Conservation (phyloP, 2,888 invertebrate genomes). For the Pogonocherus hispidulus region DNA sequence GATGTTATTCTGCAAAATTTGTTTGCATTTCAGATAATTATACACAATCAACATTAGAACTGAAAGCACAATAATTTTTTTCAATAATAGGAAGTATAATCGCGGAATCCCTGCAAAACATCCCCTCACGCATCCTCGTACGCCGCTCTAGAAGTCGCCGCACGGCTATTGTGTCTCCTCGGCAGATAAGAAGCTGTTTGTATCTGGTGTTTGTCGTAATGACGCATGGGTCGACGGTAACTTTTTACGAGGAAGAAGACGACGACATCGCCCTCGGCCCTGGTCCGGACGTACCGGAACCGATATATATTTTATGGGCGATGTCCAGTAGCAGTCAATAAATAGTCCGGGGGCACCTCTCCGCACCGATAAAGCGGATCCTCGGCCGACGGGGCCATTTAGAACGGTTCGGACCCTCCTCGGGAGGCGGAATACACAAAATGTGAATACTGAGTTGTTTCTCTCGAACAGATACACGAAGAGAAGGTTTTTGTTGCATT, state of each 20-base stretch:
- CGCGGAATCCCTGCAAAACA: no score
- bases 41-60: no score
- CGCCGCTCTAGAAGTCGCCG: conserved; percentile 35
- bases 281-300: conserved; percentile 64
- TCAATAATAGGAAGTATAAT: no score
- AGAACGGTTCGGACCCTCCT: conserved; percentile 59
- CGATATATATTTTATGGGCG: conserved; percentile 70
- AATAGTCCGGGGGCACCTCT: conserved; percentile 63
- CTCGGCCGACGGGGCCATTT: conserved; percentile 41
- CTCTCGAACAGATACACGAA: neutral
- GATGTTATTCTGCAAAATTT: no score
- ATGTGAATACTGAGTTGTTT: conserved; percentile 54
- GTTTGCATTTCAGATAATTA: no score
- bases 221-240: conserved; percentile 65
- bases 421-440: conserved; percentile 66
- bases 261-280: conserved; percentile 56
- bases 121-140: conserved; percentile 10
- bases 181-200: conserved; percentile 62
- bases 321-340: conserved; percentile 69
- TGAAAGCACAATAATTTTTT: no score
- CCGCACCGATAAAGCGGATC: conserved; percentile 43
- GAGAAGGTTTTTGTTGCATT: conserved; percentile 15
- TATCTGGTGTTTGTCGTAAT: conserved; percentile 67
- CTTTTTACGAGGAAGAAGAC: conserved; percentile 61
- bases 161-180: conserved; percentile 52